phyloP scores from a whole-genome alignment of 1,140 invertebrate genomes.

The Platorchestia sp. region DNA sequence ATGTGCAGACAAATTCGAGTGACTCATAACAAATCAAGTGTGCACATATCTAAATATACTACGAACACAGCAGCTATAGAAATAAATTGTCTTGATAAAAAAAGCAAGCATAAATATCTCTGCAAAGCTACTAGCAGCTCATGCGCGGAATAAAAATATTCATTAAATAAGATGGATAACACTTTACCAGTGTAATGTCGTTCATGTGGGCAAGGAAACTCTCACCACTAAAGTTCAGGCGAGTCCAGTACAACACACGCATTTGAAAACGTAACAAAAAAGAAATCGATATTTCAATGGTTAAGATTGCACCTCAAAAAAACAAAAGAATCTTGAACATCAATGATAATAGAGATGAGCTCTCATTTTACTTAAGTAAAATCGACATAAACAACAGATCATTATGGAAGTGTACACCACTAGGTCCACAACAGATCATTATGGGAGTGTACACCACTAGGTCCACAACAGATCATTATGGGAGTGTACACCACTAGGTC shows the following conservation, averaged over 20 bases:
- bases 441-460: too few species aligned
- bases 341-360: not conserved
- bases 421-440: too few species aligned
- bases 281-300: not conserved
- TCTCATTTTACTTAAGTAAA: too few species aligned
- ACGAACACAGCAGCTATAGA: not conserved
- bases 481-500: too few species aligned
- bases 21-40: not conserved
- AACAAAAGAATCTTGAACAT: not conserved
- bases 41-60: not conserved
- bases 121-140: not conserved
- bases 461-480: too few species aligned
- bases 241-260: not conserved
- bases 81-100: not conserved
- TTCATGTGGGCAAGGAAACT: not conserved
- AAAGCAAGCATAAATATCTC: not conserved
- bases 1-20: not conserved
- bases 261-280: not conserved
- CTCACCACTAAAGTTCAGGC: not conserved
- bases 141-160: not conserved
- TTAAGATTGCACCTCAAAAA: not conserved
- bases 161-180: not conserved
- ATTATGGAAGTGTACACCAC: too few species aligned
- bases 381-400: too few species aligned
- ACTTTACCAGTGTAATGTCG: not conserved